Percentiles rank a stretch among this genome's conserved stretches.
phyloP scores from a whole-genome alignment of 2,888 invertebrate species.

The Caenorhabditis doughertyi region DNA sequence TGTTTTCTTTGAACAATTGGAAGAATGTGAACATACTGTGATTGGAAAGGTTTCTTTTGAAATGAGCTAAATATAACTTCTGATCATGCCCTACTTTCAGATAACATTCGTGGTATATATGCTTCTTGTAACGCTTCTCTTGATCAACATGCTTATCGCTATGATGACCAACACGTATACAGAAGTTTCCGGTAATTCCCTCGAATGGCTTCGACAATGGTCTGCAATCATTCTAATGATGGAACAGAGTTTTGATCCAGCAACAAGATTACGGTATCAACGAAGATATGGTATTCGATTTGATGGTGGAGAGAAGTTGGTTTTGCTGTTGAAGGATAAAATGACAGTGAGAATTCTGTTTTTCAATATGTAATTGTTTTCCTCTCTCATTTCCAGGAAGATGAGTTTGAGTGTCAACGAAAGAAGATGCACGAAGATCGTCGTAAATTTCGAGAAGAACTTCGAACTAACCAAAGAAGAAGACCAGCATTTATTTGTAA shows the following conservation, averaged over 20 bases:
- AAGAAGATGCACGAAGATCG: slow-evolving; percentile 93
- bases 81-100: too few species aligned
- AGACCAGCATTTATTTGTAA: slow-evolving; percentile 61
- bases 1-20: slow-evolving; percentile 93
- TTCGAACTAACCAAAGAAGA: slow-evolving; percentile 84
- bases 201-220: slow-evolving; percentile 99
- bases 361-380: not conserved
- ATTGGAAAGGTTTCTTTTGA: slow-evolving; percentile 81
- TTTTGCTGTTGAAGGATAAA: slow-evolving; percentile 74
- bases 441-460: slow-evolving; percentile 89
- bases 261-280: slow-evolving; percentile 90
- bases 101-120: slow-evolving; percentile 94
- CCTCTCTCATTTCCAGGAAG: slow-evolving; percentile 86
- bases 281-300: slow-evolving; percentile 94
- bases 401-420: slow-evolving; percentile 95
- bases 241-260: slow-evolving; percentile 94
- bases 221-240: slow-evolving; percentile 96
- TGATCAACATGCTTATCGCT: slow-evolving; percentile 96
- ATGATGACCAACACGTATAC: slow-evolving; percentile 99
- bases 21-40: slow-evolving; percentile 89
- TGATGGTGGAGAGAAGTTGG: slow-evolving; percentile 77
- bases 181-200: slow-evolving; percentile 96
- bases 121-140: slow-evolving; percentile 94
- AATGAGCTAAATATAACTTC: too few species aligned
- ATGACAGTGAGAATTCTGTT: slow-evolving; percentile 62